These are phyloP conservation scores for Ploceus nigricollis DNA, from an alignment of 2,113 vertebrate species.

Conservation along the genomic window DNA sequence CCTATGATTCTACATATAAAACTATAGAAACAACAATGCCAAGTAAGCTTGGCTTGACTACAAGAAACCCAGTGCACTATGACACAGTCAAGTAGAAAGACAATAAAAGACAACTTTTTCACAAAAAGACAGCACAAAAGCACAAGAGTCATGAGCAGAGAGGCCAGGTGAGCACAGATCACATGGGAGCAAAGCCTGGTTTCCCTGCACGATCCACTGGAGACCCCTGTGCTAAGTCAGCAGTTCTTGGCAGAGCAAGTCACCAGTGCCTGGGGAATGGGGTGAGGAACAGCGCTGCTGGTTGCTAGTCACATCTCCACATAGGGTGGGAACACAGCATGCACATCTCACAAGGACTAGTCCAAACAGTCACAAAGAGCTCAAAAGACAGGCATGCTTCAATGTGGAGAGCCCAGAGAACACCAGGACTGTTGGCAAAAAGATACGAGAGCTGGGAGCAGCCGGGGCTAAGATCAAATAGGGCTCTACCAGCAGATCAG, in stretches of 20 bases:
- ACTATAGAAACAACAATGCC: not conserved
- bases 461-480: not conserved
- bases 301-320: not conserved
- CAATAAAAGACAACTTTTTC: not conserved
- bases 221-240: not conserved
- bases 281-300: not conserved
- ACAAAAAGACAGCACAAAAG: not conserved
- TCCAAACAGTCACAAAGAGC: not conserved
- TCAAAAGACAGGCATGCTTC: not conserved
- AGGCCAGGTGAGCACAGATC: not conserved
- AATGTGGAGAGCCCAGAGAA: not conserved
- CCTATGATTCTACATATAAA: not conserved
- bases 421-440: not conserved
- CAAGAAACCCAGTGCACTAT: not conserved
- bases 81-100: not conserved
- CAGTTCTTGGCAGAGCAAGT: not conserved
- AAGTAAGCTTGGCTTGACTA: not conserved
- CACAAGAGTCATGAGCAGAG: conserved; percentile 10
- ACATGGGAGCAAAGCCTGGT: not conserved
- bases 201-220: not conserved
- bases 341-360: not conserved
- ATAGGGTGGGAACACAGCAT: not conserved
- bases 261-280: not conserved
- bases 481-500: not conserved
- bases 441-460: not conserved